Percentiles rank a stretch among this genome's conserved stretches.
These are phyloP conservation scores for Rhopilema esculentum DNA, from an alignment of 30 jellyfish, hydroid and myxozoan genomes.

Conservation along the genomic window DNA sequence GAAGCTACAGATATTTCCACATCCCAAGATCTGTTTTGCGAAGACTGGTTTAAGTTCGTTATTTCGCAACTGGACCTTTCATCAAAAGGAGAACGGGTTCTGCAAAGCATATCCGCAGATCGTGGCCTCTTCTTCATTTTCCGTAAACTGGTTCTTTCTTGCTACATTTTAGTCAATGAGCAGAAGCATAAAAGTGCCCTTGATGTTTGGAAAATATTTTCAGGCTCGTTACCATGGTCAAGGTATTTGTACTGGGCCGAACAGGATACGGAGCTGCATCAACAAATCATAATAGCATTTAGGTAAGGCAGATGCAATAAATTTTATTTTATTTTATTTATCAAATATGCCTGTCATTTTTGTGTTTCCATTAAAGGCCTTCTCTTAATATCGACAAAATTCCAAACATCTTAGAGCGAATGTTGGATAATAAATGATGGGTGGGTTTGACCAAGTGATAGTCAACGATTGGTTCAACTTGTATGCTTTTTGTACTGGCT, in stretches of 20 bases:
- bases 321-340: no score
- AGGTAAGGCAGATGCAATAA: slow-evolving; percentile 40
- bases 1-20: slow-evolving; percentile 44
- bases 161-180: slow-evolving; percentile 50
- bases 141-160: slow-evolving; percentile 62
- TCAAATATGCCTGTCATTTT: no score
- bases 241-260: slow-evolving; percentile 61
- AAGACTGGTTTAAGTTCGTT: slow-evolving; percentile 68
- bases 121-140: slow-evolving; percentile 58
- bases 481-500: no score
- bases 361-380: no score
- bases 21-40: slow-evolving; percentile 21
- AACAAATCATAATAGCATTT: slow-evolving; percentile 54
- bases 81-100: slow-evolving; percentile 47
- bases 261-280: slow-evolving; percentile 66
- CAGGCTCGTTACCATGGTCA: slow-evolving; percentile 90
- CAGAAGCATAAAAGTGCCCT: slow-evolving; percentile 67
- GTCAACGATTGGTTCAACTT: no score
- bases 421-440: no score
- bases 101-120: slow-evolving; percentile 60
- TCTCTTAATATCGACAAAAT: no score
- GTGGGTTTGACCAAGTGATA: no score
- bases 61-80: slow-evolving; percentile 50
- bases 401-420: no score
- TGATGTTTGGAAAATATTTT: slow-evolving; percentile 64